Conservation (phyloP, 2,888 invertebrate species). For the Trichopoda pennipes region DNA sequence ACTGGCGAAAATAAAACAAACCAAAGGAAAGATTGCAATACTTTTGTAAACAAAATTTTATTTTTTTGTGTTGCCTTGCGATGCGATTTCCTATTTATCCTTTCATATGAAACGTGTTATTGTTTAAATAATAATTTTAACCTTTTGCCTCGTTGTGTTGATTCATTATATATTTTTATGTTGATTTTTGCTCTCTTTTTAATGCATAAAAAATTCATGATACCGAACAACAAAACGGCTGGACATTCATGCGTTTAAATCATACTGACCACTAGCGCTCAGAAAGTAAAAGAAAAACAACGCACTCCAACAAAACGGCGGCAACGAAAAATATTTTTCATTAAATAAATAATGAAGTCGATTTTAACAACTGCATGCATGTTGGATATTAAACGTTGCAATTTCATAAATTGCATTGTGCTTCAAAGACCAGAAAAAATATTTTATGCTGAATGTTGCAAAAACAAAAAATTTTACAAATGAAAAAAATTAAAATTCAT, state of each 20-base stretch:
- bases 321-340: conserved; percentile 48
- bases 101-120: conserved; percentile 52
- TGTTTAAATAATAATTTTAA: conserved; percentile 42
- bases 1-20: background rate
- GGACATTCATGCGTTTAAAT: conserved; percentile 61
- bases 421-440: conserved; percentile 17
- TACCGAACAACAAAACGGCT: conserved; percentile 40
- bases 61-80: background rate
- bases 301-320: conserved; percentile 13
- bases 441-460: conserved; percentile 1
- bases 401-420: conserved; percentile 63
- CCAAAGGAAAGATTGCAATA: conserved; percentile 34
- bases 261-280: conserved; percentile 54
- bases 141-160: conserved; percentile 40
- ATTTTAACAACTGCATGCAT: conserved; percentile 51
- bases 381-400: conserved; percentile 63
- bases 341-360: conserved; percentile 68
- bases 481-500: conserved; percentile 32
- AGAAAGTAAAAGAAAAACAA: conserved; percentile 4
- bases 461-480: background rate
- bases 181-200: background rate
- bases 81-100: conserved; percentile 34
- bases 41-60: background rate
- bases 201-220: conserved; percentile 42
- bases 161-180: conserved; percentile 49